phyloP scores from a whole-genome alignment of 2,113 vertebrate genomes.

The Lathamus discolor region DNA sequence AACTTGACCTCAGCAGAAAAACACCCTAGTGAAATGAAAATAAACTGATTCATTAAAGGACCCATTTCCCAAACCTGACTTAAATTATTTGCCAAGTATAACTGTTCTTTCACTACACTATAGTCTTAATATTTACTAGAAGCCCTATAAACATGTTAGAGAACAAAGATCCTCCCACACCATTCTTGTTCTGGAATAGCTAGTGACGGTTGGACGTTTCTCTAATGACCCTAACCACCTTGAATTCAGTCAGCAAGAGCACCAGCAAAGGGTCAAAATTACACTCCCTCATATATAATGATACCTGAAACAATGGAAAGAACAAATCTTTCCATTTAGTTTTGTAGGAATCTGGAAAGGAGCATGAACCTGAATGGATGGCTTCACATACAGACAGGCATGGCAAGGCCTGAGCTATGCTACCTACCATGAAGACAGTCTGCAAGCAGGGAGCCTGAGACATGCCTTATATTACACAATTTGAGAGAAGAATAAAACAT shows the following conservation, averaged over 20 bases:
- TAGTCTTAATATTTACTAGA: not conserved
- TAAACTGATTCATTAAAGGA: not conserved
- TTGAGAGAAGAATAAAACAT: not conserved
- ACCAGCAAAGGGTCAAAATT: fast-evolving
- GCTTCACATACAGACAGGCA: not conserved
- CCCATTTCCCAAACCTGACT: not conserved
- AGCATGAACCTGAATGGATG: not conserved
- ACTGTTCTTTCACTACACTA: not conserved
- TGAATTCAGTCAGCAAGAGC: not conserved
- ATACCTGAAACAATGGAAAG: not conserved
- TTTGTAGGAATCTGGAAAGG: not conserved
- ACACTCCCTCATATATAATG: not conserved
- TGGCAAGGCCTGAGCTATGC: not conserved
- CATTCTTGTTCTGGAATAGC: not conserved
- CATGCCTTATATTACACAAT: not conserved
- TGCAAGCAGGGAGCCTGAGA: not conserved
- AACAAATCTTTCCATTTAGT: not conserved
- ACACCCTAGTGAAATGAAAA: not conserved
- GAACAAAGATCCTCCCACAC: not conserved
- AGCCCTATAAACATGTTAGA: not conserved
- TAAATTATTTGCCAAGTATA: not conserved
- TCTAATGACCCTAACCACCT: not conserved
- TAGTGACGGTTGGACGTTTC: not conserved
- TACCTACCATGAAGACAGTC: not conserved
- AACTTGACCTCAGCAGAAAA: not conserved